A percentile compares a stretch with the other conserved stretches of the same genome.
Conservation (phyloP, 2,888 invertebrate genomes). For the Ornithoptera priamus region DNA sequence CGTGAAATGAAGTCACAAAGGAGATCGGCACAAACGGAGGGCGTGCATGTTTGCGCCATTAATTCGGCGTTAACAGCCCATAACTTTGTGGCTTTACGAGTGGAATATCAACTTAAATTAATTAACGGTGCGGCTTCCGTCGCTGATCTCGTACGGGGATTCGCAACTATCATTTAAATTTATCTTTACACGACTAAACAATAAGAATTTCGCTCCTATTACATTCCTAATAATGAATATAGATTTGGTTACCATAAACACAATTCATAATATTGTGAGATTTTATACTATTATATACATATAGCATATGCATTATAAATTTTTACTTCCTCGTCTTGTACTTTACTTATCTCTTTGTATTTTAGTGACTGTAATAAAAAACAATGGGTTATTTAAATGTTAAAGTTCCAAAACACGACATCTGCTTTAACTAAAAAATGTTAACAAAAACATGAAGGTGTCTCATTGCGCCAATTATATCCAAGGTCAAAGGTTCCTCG, state of each 20-base stretch:
- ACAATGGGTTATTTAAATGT: background rate
- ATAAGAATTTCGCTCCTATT: background rate
- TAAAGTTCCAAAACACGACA: constrained; percentile 1
- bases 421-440: constrained; percentile 7
- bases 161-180: constrained; percentile 10
- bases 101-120: constrained; percentile 61
- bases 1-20: constrained; percentile 30
- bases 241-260: background rate
- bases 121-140: constrained; percentile 39
- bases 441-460: constrained; percentile 4
- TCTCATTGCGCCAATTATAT: constrained; percentile 8
- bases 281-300: background rate
- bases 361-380: background rate
- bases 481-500: constrained; percentile 23
- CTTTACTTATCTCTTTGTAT: too few relatives aligned
- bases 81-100: constrained; percentile 62
- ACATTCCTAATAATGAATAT: background rate
- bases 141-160: constrained; percentile 29
- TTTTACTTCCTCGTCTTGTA: too few relatives aligned
- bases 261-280: background rate
- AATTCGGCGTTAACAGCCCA: constrained; percentile 57
- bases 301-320: too few relatives aligned
- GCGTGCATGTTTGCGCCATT: constrained; percentile 53
- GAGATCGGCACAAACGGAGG: constrained; percentile 47
- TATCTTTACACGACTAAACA: constrained; percentile 1